Evolutionary conservation across 2,888 invertebrate genomes (phyloP).

Genomic region (Rotaria macrura): DNA sequence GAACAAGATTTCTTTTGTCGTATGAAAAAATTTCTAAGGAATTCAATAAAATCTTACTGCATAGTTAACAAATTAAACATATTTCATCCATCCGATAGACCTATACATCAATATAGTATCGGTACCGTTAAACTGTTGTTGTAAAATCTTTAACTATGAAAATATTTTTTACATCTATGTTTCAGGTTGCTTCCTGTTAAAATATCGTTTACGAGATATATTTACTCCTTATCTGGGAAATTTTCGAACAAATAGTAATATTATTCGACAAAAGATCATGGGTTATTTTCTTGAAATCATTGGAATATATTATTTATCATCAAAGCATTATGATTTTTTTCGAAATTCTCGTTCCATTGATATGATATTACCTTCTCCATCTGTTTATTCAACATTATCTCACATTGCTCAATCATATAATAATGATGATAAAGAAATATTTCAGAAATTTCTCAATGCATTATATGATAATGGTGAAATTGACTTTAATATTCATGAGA

Average conservation of each 20-base stretch:
- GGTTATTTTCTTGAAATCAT: constrained; percentile 14
- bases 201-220: neutral
- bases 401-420: neutral
- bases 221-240: neutral
- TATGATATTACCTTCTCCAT: neutral
- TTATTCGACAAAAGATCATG: neutral
- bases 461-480: constrained; percentile 7
- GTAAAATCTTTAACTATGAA: too few relatives aligned
- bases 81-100: too few relatives aligned
- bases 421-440: neutral
- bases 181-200: neutral
- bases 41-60: too few relatives aligned
- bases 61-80: too few relatives aligned
- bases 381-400: neutral
- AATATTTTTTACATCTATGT: neutral
- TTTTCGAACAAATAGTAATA: neutral
- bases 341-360: neutral
- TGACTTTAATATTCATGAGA: neutral
- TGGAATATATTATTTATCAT: neutral
- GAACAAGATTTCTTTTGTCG: too few relatives aligned
- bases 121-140: too few relatives aligned
- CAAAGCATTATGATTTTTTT: neutral
- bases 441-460: neutral
- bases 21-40: too few relatives aligned
- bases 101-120: too few relatives aligned